Evolutionary conservation across 2,113 vertebrate species (phyloP).

Genomic region (Coreoperca whiteheadi): DNA sequence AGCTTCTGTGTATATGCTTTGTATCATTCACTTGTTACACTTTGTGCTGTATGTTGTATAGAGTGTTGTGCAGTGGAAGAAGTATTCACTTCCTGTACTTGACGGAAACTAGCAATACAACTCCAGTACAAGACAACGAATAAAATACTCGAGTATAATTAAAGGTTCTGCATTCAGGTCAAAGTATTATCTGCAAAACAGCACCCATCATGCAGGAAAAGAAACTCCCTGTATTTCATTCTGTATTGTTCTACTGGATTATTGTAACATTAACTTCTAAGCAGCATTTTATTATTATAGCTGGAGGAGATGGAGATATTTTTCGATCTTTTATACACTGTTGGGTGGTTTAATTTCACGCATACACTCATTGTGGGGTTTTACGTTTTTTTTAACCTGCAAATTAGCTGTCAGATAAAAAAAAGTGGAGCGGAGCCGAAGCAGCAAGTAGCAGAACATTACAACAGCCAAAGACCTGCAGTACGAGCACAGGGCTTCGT

Average conservation of each 20-base stretch:
- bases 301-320: background rate
- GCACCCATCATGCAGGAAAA: background rate
- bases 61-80: no score
- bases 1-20: no score
- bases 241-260: background rate
- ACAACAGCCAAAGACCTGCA: no score
- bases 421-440: no score
- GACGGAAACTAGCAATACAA: background rate
- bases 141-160: background rate
- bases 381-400: background rate
- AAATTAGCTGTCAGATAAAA: background rate
- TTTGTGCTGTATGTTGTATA: no score
- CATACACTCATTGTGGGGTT: background rate
- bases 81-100: background rate
- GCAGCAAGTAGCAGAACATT: background rate
- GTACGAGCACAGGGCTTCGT: no score
- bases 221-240: background rate
- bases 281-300: background rate
- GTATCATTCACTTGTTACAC: no score
- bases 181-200: background rate
- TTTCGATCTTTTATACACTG: no score
- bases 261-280: background rate
- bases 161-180: background rate
- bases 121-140: background rate
- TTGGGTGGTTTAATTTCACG: background rate